Conservation (phyloP, 2,113 vertebrate species). For the Menidia beryllina region DNA sequence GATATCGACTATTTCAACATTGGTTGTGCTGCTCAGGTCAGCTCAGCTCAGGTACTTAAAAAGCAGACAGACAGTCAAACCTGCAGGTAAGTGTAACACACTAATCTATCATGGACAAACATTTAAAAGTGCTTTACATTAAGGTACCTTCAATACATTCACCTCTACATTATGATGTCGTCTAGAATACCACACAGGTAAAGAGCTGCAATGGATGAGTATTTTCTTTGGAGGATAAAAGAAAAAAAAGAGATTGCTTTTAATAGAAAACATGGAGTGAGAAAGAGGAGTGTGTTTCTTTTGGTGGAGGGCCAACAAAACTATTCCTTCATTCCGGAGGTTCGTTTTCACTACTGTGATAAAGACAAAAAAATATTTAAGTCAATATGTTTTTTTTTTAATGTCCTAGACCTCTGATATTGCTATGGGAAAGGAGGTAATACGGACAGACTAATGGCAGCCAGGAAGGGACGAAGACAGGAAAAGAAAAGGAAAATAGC, state of each 20-base stretch:
- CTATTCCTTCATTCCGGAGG: background rate
- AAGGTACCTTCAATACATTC: slow-evolving; percentile 78
- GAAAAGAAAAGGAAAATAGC: no score
- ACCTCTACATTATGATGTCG: slow-evolving; percentile 63
- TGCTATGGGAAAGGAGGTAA: no score
- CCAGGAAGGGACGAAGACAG: no score
- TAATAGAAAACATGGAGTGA: slow-evolving; percentile 49
- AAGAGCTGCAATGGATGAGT: slow-evolving; percentile 49
- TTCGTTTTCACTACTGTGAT: background rate
- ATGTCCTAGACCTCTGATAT: no score
- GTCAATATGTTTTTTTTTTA: no score
- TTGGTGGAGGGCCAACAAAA: background rate
- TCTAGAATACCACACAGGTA: slow-evolving; percentile 64
- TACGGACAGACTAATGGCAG: no score
- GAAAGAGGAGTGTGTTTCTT: slow-evolving; percentile 41
- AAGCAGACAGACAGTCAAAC: slow-evolving; percentile 5
- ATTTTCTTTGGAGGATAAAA: slow-evolving; percentile 44
- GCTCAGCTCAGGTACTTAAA: slow-evolving; percentile 33
- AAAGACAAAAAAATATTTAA: background rate
- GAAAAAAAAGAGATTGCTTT: slow-evolving; percentile 47
- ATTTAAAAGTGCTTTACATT: slow-evolving; percentile 81
- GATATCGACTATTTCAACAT: slow-evolving; percentile 21
- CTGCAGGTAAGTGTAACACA: slow-evolving; percentile 47
- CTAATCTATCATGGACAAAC: slow-evolving; percentile 64
- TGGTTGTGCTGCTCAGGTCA: slow-evolving; percentile 60